A percentile compares a stretch with the other conserved stretches of the same genome.
phyloP scores from a whole-genome alignment of 1,140 invertebrate genomes.

The Rhopalosiphum padi region DNA sequence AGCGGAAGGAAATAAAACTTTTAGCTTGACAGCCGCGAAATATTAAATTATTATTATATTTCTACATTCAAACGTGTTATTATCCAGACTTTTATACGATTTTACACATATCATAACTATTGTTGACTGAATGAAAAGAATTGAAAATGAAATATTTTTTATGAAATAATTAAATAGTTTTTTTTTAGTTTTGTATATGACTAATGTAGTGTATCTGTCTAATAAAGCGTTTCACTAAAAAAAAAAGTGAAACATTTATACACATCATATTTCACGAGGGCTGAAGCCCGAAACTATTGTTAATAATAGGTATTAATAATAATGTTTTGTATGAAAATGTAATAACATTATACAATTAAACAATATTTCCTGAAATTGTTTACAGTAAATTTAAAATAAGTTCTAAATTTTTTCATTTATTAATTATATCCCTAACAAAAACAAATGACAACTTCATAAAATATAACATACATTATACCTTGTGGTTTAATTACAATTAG shows the following conservation, averaged over 20 bases:
- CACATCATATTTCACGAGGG: not conserved
- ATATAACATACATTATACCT: not conserved
- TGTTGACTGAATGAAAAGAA: not conserved
- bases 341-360: not conserved
- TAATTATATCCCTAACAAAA: not conserved
- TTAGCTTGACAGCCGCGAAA: constrained; percentile 24
- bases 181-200: not conserved
- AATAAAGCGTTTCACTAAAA: not conserved
- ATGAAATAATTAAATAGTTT: not conserved
- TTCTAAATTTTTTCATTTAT: not conserved
- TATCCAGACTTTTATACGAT: not conserved
- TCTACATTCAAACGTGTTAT: not conserved
- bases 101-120: not conserved
- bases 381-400: not conserved
- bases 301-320: not conserved
- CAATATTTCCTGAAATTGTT: not conserved
- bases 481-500: not conserved
- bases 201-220: not conserved
- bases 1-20: not conserved
- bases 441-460: not conserved
- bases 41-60: not conserved
- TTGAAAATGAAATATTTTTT: not conserved
- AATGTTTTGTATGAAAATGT: not conserved
- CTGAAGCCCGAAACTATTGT: not conserved
- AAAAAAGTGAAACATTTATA: not conserved